These are phyloP conservation scores for Aphaenogaster ashmeadi DNA, from an alignment of 1,140 invertebrate species.

Conservation along the genomic window DNA sequence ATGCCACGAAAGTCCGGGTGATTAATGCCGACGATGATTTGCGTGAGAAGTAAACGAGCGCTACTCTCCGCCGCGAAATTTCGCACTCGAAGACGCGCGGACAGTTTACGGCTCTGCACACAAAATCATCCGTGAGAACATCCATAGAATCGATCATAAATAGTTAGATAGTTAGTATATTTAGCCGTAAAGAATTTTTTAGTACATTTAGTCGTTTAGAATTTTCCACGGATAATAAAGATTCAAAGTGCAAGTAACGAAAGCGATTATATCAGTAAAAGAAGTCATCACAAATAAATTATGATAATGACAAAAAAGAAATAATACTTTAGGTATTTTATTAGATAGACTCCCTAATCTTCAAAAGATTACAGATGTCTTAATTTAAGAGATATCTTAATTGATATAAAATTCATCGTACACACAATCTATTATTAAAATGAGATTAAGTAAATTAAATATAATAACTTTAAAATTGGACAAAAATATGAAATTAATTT, in stretches of 20 bases:
- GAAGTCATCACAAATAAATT: background rate
- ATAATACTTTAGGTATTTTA: background rate
- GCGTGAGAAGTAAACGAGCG: slow-evolving; percentile 51
- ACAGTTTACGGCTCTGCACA: background rate
- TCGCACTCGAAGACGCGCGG: slow-evolving; percentile 5
- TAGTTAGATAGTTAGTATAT: background rate
- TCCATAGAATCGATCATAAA: slow-evolving; percentile 31
- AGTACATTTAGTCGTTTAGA: background rate
- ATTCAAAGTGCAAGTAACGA: background rate
- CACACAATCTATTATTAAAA: background rate
- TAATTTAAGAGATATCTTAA: too few species aligned
- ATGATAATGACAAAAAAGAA: background rate
- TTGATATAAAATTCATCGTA: background rate
- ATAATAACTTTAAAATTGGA: background rate
- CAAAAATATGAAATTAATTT: background rate
- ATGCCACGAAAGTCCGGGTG: slow-evolving; percentile 21
- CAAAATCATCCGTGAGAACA: slow-evolving; percentile 24
- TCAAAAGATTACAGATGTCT: too few species aligned
- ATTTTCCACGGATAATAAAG: slow-evolving; percentile 9
- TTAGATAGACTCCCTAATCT: background rate
- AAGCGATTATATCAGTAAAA: background rate
- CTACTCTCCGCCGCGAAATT: slow-evolving; percentile 31
- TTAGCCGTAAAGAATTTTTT: background rate
- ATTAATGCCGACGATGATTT: slow-evolving; percentile 52
- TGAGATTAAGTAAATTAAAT: slow-evolving; percentile 1